Conservation (phyloP, 2,113 vertebrate species). For the Colossoma macropomum region DNA sequence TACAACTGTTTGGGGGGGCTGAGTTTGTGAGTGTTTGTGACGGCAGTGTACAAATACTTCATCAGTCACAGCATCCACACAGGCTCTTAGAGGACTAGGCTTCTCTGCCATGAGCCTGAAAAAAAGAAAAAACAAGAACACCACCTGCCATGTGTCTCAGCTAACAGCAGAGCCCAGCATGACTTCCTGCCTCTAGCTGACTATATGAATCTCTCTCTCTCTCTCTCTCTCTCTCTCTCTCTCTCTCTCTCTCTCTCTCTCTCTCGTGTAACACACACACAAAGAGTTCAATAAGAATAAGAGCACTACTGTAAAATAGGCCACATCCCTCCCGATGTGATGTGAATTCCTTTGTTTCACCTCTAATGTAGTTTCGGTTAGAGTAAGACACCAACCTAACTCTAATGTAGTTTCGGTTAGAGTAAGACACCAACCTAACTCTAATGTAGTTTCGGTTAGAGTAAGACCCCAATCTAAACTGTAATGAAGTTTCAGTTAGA, state of each 20-base stretch:
- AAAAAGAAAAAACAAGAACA: constrained; percentile 20
- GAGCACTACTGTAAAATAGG: not conserved
- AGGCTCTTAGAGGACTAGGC: constrained; percentile 29
- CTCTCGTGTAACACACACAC: not conserved
- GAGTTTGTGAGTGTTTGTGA: constrained; percentile 48
- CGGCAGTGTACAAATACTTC: constrained; percentile 46
- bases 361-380: not conserved
- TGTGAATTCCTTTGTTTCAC: not conserved
- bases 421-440: not conserved
- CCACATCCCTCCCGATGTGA: not conserved
- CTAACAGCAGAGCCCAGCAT: constrained; percentile 47
- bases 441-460: not conserved
- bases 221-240: not conserved
- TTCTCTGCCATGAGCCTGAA: constrained; percentile 21
- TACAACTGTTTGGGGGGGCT: constrained; percentile 38
- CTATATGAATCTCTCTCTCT: constrained; percentile 1
- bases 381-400: not conserved
- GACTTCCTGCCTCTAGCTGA: constrained; percentile 36
- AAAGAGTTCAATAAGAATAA: constrained; percentile 1
- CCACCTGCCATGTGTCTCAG: constrained; percentile 47
- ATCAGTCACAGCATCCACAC: constrained; percentile 39
- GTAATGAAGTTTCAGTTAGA: too few species aligned
- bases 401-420: not conserved
- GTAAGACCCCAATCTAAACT: not conserved
- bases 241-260: not conserved